Percentiles rank a stretch among this genome's conserved stretches.
These are phyloP conservation scores for Chionodraco myersi DNA, from an alignment of 2,113 vertebrate genomes.

Conservation along the genomic window DNA sequence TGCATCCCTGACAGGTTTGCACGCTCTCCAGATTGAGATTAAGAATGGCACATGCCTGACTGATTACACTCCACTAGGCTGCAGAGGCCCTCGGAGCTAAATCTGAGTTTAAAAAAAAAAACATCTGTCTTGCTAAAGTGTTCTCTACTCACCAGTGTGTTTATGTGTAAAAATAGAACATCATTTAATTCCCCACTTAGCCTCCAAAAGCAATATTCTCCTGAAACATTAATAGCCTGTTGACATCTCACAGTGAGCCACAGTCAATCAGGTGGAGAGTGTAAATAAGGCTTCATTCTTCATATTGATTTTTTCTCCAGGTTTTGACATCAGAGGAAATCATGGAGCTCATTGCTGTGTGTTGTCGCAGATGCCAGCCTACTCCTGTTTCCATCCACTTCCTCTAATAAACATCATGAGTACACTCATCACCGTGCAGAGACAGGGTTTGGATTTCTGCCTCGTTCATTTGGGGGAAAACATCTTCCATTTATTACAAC, in stretches of 20 bases:
- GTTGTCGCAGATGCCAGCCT: conserved; percentile 37
- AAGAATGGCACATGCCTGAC: conserved; percentile 22
- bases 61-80: conserved; percentile 26
- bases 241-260: conserved; percentile 62
- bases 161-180: conserved; percentile 53
- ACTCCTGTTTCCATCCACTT: conserved; percentile 40
- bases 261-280: conserved; percentile 69
- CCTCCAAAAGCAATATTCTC: conserved; percentile 58
- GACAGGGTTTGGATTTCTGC: neutral
- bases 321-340: conserved; percentile 76
- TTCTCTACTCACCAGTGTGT: conserved; percentile 16
- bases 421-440: neutral
- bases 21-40: conserved; percentile 32
- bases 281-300: conserved; percentile 73
- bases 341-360: conserved; percentile 48
- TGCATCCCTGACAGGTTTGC: conserved; percentile 6
- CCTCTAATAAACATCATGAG: conserved; percentile 33
- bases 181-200: conserved; percentile 67
- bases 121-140: conserved; percentile 54
- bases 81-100: conserved; percentile 10
- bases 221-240: conserved; percentile 68
- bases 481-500: neutral
- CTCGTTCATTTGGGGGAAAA: conserved; percentile 2
- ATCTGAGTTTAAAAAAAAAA: conserved; percentile 23
- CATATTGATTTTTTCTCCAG: conserved; percentile 75